Evolutionary conservation across 2,113 vertebrate species (phyloP).

Genomic region (Periophthalmodon schlosseri): DNA sequence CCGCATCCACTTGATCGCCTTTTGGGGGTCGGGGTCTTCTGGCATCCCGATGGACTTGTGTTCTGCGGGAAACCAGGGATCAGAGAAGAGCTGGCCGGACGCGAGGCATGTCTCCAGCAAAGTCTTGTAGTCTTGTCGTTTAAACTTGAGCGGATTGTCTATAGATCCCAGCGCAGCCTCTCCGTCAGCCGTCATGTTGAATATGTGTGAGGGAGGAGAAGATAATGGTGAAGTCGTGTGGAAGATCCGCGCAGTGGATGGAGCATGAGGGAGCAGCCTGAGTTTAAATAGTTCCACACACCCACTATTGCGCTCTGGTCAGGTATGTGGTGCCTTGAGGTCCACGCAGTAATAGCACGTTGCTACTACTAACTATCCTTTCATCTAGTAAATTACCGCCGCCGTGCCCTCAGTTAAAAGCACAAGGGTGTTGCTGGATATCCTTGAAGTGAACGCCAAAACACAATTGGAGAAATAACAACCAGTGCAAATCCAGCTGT

Average conservation of each 20-base stretch:
- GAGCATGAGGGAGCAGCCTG: background rate
- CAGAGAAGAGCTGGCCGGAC: conserved; percentile 64
- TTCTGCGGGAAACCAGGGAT: conserved; percentile 70
- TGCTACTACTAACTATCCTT: conserved; percentile 18
- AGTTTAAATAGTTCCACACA: conserved; percentile 54
- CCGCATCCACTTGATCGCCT: conserved; percentile 72
- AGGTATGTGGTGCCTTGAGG: conserved; percentile 56
- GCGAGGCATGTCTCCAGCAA: conserved; percentile 59
- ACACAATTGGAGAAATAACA: no score
- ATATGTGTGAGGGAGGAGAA: background rate
- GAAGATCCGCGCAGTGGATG: background rate
- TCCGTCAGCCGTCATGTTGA: conserved; percentile 42
- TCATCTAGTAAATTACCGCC: conserved; percentile 35
- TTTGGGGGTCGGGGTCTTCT: conserved; percentile 69
- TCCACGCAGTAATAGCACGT: conserved; percentile 47
- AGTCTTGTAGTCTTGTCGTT: conserved; percentile 52
- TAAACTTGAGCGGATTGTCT: conserved; percentile 70
- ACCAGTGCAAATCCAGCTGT: no score
- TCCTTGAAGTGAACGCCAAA: no score
- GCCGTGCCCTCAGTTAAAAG: background rate
- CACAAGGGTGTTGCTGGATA: background rate
- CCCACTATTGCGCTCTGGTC: conserved; percentile 24
- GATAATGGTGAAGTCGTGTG: no score
- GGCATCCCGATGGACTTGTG: conserved; percentile 72
- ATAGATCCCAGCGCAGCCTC: conserved; percentile 55